Evolutionary conservation across 23 tunicate species (phyloP).

Genomic region (Clavelina lepadiformis): DNA sequence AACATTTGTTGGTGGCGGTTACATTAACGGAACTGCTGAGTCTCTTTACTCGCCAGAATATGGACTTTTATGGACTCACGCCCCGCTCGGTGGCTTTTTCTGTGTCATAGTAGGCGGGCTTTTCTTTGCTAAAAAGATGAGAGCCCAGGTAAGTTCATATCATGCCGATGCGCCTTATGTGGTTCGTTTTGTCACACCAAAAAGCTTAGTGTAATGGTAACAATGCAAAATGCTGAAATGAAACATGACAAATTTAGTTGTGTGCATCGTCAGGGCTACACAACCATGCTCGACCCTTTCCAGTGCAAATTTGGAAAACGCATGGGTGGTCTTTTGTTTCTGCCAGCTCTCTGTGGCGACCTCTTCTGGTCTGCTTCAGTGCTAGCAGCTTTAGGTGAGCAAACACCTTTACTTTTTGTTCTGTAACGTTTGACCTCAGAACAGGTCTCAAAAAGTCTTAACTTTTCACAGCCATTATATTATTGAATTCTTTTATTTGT

Average conservation of each 20-base stretch:
- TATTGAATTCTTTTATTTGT: not conserved
- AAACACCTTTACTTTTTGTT: too few species aligned
- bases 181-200: too few species aligned
- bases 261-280: slow-evolving; percentile 31
- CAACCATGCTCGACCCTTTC: slow-evolving; percentile 81
- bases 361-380: slow-evolving; percentile 72
- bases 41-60: slow-evolving; percentile 39
- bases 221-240: too few species aligned
- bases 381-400: slow-evolving; percentile 60
- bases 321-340: slow-evolving; percentile 65
- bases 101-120: slow-evolving; percentile 50
- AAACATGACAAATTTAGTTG: too few species aligned
- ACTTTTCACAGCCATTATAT: too few species aligned
- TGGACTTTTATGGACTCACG: slow-evolving; percentile 67
- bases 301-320: slow-evolving; percentile 52
- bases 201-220: too few species aligned
- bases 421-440: too few species aligned
- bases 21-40: slow-evolving; percentile 84
- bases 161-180: too few species aligned
- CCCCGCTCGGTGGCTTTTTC: slow-evolving; percentile 60
- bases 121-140: slow-evolving; percentile 74
- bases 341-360: slow-evolving; percentile 75
- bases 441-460: too few species aligned
- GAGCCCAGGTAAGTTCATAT: slow-evolving; percentile 50
- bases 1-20: slow-evolving; percentile 89